Evolutionary conservation across 2,888 invertebrate genomes (phyloP), one percentile per base, ranked within the genome.

Genomic region (Philaethria dido): DNA sequence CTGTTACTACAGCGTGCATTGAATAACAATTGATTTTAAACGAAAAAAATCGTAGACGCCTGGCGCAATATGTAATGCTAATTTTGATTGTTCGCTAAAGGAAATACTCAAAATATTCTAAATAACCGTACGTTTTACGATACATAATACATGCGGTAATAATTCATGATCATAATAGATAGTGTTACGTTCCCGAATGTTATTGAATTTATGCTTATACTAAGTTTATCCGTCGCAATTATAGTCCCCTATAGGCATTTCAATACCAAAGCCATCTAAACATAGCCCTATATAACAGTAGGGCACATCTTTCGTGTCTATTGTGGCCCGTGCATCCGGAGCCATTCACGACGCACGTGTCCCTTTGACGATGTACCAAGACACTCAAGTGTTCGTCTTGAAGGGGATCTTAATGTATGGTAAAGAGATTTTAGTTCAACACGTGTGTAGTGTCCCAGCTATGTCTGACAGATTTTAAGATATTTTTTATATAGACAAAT

Each of bases 341-440:
- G 85, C 80, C 78, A 88, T 92, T 91, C 81, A 91, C 78, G 75
- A 78, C 85, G 80, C 91, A 92, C 91, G 90, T 91, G 91, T 82
- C 80, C 83, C 80, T 74, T 79, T 83, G 82, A 85, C 83, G 83
- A 86, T 88, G 88, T 62, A 57, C 66, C 65, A 55, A 70, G 71
- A 71, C 55, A 67, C 65, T 70, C 69, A 50, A 72, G 72, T 70
- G 72, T 33, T 60, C 60, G 18, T 66, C 69, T 69, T 62, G 42
- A 64, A 64, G 70, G 70, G 68, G 66, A 61, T 69, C 66, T 68
- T 63, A 61, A 68, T 70, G 50, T 65, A 62, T 59, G 63, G 63
- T 52, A 13, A 57, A 64, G 39, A 57, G 64, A 62, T 42, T 59
- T 59, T 60, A 65, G 59, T 50, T 65, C 39, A 60, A 50, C 42